phyloP scores from a whole-genome alignment of 2,888 invertebrate species.

The Axea sp. region DNA sequence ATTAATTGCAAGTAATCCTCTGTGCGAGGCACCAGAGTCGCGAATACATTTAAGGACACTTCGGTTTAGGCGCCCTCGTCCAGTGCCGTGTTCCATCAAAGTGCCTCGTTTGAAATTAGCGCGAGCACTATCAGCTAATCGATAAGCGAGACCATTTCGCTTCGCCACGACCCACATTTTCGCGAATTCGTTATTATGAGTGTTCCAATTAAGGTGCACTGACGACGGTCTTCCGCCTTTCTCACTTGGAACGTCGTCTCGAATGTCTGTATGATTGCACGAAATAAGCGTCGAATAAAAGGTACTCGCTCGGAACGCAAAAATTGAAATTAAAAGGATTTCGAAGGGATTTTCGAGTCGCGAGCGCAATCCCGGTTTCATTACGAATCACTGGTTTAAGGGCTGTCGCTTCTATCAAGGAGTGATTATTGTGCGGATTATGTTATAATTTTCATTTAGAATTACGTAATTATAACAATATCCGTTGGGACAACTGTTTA shows the following conservation, averaged over 20 bases:
- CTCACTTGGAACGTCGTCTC: constrained; percentile 23
- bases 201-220: constrained; percentile 49
- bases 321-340: constrained; percentile 33
- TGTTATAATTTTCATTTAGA: no score
- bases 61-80: constrained; percentile 11
- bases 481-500: no score
- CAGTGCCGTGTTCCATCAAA: constrained; percentile 29
- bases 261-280: constrained; percentile 32
- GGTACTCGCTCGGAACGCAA: constrained; percentile 11
- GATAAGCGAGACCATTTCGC: constrained; percentile 59
- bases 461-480: no score
- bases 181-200: constrained; percentile 36
- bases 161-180: constrained; percentile 58
- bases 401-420: not conserved
- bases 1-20: constrained; percentile 22
- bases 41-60: constrained; percentile 30
- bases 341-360: constrained; percentile 10
- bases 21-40: constrained; percentile 11
- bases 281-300: constrained; percentile 26
- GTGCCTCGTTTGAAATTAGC: constrained; percentile 53
- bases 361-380: not conserved
- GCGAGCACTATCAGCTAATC: constrained; percentile 58
- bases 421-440: not conserved
- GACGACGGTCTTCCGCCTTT: constrained; percentile 53
- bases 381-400: not conserved